These are phyloP conservation scores for Emydura subglobosa DNA, from an alignment of 2,113 vertebrate species.

Conservation along the genomic window DNA sequence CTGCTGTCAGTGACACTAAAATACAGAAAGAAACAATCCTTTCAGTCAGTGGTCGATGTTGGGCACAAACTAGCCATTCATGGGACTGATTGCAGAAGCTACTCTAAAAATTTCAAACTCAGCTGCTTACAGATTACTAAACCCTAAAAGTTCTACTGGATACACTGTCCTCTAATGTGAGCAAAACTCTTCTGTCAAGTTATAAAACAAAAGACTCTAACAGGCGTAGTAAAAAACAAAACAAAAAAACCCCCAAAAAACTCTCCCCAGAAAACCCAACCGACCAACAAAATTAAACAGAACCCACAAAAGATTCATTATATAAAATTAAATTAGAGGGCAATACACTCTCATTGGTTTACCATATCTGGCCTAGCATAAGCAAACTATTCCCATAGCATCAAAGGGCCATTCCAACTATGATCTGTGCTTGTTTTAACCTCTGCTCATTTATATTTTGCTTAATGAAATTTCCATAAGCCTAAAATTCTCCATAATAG, in stretches of 20 bases:
- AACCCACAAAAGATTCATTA: not conserved
- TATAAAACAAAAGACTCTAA: not conserved
- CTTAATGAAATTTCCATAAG: not conserved
- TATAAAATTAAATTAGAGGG: slow-evolving; percentile 27
- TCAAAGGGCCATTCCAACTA: rapidly evolving
- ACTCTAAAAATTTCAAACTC: not conserved
- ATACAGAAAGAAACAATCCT: not conserved
- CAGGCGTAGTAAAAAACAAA: not conserved
- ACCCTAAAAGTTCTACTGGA: not conserved
- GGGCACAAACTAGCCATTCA: not conserved
- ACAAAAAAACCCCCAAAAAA: not conserved
- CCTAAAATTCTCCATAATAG: rapidly evolving
- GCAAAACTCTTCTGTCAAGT: rapidly evolving
- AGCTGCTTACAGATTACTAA: not conserved
- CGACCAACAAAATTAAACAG: slow-evolving; percentile 37
- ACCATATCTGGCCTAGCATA: slow-evolving; percentile 81
- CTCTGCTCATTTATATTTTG: not conserved
- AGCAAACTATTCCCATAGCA: slow-evolving; percentile 41
- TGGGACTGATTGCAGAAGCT: not conserved
- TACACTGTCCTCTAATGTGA: rapidly evolving
- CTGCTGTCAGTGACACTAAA: not conserved
- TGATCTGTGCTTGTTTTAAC: not conserved
- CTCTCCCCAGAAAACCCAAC: not conserved
- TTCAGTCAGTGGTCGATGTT: not conserved
- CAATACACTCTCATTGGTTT: slow-evolving; percentile 79